Conservation (phyloP, 2,113 vertebrate species). For the Petroica traversi region DNA sequence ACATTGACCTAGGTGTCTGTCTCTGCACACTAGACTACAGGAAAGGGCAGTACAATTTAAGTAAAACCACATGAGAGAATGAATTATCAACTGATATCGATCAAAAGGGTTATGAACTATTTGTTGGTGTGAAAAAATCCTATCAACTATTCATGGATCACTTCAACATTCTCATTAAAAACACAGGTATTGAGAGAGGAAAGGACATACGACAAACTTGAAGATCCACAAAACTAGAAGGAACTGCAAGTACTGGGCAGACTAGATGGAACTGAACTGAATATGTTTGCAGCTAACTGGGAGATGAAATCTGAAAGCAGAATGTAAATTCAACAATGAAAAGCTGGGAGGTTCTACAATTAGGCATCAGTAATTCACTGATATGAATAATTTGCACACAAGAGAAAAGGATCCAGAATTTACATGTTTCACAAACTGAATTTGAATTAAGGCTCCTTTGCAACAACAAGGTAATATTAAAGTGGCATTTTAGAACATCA, state of each 20-base stretch:
- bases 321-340: background rate
- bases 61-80: background rate
- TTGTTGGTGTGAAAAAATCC: background rate
- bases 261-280: background rate
- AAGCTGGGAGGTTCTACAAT: background rate
- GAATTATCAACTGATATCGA: background rate
- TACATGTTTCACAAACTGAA: background rate
- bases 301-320: background rate
- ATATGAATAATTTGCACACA: background rate
- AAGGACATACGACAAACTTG: background rate
- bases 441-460: background rate
- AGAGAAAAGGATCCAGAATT: background rate
- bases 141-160: background rate
- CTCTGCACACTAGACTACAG: background rate
- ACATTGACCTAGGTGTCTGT: background rate
- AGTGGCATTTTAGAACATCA: background rate
- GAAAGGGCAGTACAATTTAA: background rate
- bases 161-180: background rate
- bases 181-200: background rate
- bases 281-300: background rate
- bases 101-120: background rate
- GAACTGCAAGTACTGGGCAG: background rate
- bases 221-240: background rate
- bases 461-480: background rate
- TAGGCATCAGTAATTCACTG: background rate